phyloP scores from a whole-genome alignment of 2,113 vertebrate genomes.

The Shinisaurus crocodilurus region DNA sequence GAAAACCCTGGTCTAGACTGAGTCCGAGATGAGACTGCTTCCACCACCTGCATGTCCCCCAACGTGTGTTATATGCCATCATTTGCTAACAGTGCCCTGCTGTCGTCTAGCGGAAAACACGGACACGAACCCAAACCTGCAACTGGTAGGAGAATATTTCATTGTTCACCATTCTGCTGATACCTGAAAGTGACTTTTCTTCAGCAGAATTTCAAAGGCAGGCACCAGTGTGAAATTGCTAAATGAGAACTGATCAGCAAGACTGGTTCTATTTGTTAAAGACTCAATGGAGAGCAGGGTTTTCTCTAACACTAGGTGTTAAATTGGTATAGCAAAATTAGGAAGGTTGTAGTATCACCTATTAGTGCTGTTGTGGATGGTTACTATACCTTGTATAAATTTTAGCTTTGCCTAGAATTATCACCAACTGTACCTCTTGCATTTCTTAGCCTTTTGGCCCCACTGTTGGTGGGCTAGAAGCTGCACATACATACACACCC shows the following conservation, averaged over 20 bases:
- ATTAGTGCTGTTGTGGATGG: background rate
- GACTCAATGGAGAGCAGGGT: background rate
- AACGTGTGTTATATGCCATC: too few species aligned
- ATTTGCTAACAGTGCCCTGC: too few species aligned
- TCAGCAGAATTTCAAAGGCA: background rate
- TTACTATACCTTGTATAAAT: background rate
- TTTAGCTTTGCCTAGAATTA: background rate
- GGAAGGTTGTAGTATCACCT: background rate
- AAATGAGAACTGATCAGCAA: background rate
- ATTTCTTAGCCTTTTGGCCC: background rate
- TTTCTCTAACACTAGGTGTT: background rate
- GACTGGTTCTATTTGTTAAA: background rate
- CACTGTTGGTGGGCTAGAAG: too few species aligned
- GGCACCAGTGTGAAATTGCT: background rate
- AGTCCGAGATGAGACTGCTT: background rate
- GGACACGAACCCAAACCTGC: too few species aligned
- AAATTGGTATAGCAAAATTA: background rate
- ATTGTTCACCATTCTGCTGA: background rate
- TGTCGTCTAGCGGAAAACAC: too few species aligned
- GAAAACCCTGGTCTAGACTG: too few species aligned
- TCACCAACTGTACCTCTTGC: background rate
- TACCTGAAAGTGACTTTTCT: background rate
- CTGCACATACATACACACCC: too few species aligned
- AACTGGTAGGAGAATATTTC: background rate
- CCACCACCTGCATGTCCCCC: background rate